phyloP scores from a whole-genome alignment of 2,888 invertebrate genomes.

The Trachelus tabidus region DNA sequence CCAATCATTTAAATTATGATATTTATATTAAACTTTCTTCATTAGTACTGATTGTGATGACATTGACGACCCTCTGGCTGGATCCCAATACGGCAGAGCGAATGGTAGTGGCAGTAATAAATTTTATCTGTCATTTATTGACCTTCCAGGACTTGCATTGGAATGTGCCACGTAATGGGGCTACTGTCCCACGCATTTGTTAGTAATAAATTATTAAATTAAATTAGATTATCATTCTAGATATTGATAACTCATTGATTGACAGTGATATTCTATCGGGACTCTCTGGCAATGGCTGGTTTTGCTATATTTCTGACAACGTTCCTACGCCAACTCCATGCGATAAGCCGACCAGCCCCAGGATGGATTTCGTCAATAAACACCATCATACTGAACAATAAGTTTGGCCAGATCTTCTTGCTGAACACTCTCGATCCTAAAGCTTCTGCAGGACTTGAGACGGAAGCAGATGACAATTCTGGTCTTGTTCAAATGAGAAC shows the following conservation, averaged over 20 bases:
- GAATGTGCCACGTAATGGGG: slow-evolving; percentile 72
- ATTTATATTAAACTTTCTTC: slow-evolving; percentile 23
- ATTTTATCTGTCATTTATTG: slow-evolving; percentile 73
- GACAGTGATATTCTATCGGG: slow-evolving; percentile 50
- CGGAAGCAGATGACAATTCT: slow-evolving; percentile 39
- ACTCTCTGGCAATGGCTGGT: slow-evolving; percentile 46
- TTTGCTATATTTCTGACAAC: slow-evolving; percentile 53
- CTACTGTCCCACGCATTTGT: slow-evolving; percentile 72
- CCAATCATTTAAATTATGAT: not conserved
- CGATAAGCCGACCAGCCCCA: slow-evolving; percentile 40
- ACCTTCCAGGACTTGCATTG: slow-evolving; percentile 72
- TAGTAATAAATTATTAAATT: slow-evolving; percentile 38
- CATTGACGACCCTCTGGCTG: slow-evolving; percentile 70
- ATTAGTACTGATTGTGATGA: slow-evolving; percentile 70
- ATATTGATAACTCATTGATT: not conserved
- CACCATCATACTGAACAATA: slow-evolving; percentile 42
- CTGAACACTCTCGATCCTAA: slow-evolving; percentile 50
- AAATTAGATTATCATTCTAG: not conserved
- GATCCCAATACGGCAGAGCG: slow-evolving; percentile 71
- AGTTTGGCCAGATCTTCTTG: slow-evolving; percentile 47
- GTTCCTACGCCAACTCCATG: slow-evolving; percentile 43
- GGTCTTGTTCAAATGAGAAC: slow-evolving; percentile 31
- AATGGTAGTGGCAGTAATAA: slow-evolving; percentile 70
- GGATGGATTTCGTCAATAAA: slow-evolving; percentile 40
- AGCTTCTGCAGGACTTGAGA: slow-evolving; percentile 44